Conservation (phyloP, 2,113 vertebrate species). For the Scopus umbretta region DNA sequence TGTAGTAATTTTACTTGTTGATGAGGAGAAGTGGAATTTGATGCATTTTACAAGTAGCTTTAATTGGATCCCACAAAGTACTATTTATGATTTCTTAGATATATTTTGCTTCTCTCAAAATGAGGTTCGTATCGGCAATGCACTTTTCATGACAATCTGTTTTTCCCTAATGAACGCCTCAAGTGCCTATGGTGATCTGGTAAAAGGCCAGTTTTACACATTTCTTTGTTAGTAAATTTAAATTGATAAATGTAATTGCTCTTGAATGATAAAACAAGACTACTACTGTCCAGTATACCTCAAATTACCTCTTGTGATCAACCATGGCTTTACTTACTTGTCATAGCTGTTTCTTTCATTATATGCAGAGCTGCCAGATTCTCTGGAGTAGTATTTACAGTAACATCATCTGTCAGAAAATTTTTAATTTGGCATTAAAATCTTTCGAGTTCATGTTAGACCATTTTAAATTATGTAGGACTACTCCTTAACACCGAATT, state of each 20-base stretch:
- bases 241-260: not conserved
- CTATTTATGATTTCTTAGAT: not conserved
- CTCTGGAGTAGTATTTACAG: not conserved
- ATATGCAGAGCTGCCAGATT: not conserved
- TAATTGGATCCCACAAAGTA: not conserved
- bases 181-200: not conserved
- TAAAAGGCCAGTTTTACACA: not conserved
- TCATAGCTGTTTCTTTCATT: not conserved
- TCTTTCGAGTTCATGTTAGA: not conserved
- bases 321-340: not conserved
- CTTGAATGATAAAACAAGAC: not conserved
- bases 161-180: not conserved
- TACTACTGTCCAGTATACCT: not conserved
- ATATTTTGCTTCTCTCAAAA: not conserved
- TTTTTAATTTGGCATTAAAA: slow-evolving; percentile 23
- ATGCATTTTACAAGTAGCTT: not conserved
- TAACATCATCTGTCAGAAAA: slow-evolving; percentile 1
- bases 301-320: not conserved
- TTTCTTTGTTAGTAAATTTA: not conserved
- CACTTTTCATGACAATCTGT: not conserved
- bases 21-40: not conserved
- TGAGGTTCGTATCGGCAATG: not conserved
- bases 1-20: not conserved
- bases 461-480: not conserved
- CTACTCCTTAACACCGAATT: not conserved